Evolutionary conservation across 1,140 invertebrate genomes (phyloP), one percentile per base, ranked within the genome.

Genomic region (Potamilus streckersoni): DNA sequence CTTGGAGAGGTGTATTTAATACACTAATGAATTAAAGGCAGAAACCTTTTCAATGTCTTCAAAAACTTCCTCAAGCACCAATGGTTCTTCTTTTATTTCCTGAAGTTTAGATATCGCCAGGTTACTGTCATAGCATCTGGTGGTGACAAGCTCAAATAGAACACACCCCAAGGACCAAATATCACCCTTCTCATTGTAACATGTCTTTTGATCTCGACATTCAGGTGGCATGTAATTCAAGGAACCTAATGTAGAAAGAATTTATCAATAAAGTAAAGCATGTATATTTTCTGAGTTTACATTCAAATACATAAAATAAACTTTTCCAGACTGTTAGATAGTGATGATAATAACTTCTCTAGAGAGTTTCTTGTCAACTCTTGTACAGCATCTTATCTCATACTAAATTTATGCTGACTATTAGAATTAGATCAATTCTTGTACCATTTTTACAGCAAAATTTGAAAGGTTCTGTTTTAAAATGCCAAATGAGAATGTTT

Each of bases 161-260:
- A 88, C 76, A 78, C 85, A 87, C 16, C 87, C 87, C 14, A 85
- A 73, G 2, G 87, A 85, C 87, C 87, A 88, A n/a, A 88, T 73
- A 69, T 88, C 87, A 74, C 82, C 84, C 14, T 78, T 69, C 79
- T 85, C 81, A 73, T 80, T 84, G 69, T 86, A 88, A 15, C 74
- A 76, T 17, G 73, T 67, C 12, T 20, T 63, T 17, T 66, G 68
- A 2, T 76, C 76, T 27, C 67, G 69, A 14, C 80, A 71, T 68
- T 88, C 87, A 4, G 87, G 87, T 5, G 87, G 86, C 82, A 87
- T 80, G 72, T 83, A 87, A 63, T 85, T 85, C 63, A 83, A 82
- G 2, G 84, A 80, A 23, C 80, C 87, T 88, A 76, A 38, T 77
- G 69, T 6, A 62, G 19, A 49, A 70, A 62, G 61, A 16, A 6